A percentile compares a stretch with the other conserved stretches of the same genome.
Evolutionary conservation across 1,140 invertebrate genomes (phyloP).

Genomic region (Atta cephalotes): DNA sequence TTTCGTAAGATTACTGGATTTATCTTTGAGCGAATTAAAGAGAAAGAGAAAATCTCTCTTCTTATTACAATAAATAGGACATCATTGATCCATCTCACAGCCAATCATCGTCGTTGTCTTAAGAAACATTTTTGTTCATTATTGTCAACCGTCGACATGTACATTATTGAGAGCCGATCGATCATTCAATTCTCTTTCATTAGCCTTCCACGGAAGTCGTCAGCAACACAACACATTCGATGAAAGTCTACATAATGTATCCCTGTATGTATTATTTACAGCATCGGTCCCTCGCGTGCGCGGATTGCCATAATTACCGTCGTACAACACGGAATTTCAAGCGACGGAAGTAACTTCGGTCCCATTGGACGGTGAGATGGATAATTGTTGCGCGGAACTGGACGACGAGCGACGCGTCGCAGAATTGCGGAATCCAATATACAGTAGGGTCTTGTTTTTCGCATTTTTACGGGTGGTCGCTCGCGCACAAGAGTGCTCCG

Average conservation of each 20-base stretch:
- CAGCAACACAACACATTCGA: conserved; percentile 2
- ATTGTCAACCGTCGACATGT: conserved; percentile 75
- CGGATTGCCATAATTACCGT: conserved; percentile 51
- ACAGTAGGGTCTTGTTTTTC: conserved; percentile 21
- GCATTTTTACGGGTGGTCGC: conserved; percentile 46
- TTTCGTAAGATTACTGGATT: conserved; percentile 68
- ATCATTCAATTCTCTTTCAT: conserved; percentile 37
- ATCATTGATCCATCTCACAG: conserved; percentile 77
- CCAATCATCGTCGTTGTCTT: conserved; percentile 73
- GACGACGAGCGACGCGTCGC: conserved; percentile 21
- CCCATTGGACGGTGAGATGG: conserved; percentile 36
- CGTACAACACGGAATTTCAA: conserved; percentile 30
- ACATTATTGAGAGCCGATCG: conserved; percentile 72
- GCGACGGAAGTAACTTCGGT: conserved; percentile 56
- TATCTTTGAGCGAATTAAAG: conserved; percentile 66
- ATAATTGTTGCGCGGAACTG: conserved; percentile 39
- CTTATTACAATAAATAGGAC: conserved; percentile 72
- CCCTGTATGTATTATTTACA: conserved; percentile 24
- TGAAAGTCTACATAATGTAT: conserved; percentile 11
- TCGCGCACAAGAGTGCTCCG: conserved; percentile 39
- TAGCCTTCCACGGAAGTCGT: not conserved
- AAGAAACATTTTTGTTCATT: conserved; percentile 77
- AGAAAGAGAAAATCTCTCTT: conserved; percentile 62
- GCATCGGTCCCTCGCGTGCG: conserved; percentile 13
- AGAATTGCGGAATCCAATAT: conserved; percentile 37